A percentile compares a stretch with the other conserved stretches of the same genome.
These are phyloP conservation scores for Silurus asotus DNA, from an alignment of 2,113 vertebrate species.

Conservation along the genomic window DNA sequence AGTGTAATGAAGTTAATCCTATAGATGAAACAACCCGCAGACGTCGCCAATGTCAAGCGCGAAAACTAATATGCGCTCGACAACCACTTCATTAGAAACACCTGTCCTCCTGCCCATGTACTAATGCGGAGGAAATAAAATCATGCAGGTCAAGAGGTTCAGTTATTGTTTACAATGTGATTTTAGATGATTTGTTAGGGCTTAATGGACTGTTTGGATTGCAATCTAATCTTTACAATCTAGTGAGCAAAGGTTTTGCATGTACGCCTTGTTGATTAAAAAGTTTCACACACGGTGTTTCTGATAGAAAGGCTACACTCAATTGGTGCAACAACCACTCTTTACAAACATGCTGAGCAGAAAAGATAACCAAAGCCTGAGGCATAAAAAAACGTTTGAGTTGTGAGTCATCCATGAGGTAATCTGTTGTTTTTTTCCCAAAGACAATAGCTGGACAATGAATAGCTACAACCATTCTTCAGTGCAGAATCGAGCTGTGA, in stretches of 20 bases:
- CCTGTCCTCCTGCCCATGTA: neutral
- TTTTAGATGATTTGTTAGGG: neutral
- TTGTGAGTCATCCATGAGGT: neutral
- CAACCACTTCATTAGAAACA: neutral
- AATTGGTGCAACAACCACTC: neutral
- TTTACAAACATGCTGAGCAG: neutral
- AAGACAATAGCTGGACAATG: neutral
- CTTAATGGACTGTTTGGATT: neutral
- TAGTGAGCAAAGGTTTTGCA: neutral
- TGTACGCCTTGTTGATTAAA: neutral
- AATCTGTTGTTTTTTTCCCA: neutral
- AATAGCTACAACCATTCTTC: no score
- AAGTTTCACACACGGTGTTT: no score
- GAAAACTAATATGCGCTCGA: conserved; percentile 12
- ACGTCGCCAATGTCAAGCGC: neutral
- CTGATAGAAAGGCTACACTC: neutral
- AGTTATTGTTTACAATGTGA: neutral
- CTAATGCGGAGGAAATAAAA: neutral
- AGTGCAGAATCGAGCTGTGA: no score
- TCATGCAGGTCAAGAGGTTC: neutral
- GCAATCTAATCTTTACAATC: no score
- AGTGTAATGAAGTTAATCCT: neutral
- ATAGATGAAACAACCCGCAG: neutral
- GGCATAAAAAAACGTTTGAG: neutral
- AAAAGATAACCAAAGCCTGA: neutral